Conservation (phyloP, 2,797 vertebrate genomes). For the Gouania willdenowi region DNA sequence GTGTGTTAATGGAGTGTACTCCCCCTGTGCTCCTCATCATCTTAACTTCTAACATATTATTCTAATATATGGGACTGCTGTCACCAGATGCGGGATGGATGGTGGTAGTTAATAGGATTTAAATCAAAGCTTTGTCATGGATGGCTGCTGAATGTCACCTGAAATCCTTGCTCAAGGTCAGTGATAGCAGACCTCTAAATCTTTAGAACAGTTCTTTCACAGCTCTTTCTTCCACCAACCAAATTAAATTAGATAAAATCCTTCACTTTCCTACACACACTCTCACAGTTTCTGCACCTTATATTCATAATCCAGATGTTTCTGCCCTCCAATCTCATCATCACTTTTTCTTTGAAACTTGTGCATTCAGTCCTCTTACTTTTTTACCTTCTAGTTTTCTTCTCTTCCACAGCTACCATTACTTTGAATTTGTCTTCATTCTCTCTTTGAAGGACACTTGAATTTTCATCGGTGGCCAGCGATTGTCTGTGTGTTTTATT, state of each 20-base stretch:
- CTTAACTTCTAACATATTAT: slow-evolving; percentile 67
- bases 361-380: no score
- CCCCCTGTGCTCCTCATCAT: slow-evolving; percentile 45
- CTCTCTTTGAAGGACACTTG: slow-evolving; percentile 52
- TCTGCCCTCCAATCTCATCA: no score
- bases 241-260: no score
- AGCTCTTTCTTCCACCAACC: slow-evolving; percentile 16
- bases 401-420: slow-evolving; percentile 16
- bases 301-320: no score
- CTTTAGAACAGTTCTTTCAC: no score
- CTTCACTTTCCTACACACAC: slow-evolving; percentile 2
- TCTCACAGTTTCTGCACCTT: no score
- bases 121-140: slow-evolving; percentile 40
- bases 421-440: slow-evolving; percentile 52
- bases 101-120: slow-evolving; percentile 59
- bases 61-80: slow-evolving; percentile 58
- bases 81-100: slow-evolving; percentile 51
- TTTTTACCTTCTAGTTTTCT: no score
- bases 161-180: slow-evolving; percentile 49
- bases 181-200: slow-evolving; percentile 6
- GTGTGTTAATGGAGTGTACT: slow-evolving; percentile 61
- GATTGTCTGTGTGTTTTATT: slow-evolving; percentile 40
- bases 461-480: slow-evolving; percentile 30
- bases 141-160: slow-evolving; percentile 40
- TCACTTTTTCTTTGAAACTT: no score